Evolutionary conservation across 2,797 vertebrate species (phyloP).

Genomic region (Otolemur crassicaudatus): DNA sequence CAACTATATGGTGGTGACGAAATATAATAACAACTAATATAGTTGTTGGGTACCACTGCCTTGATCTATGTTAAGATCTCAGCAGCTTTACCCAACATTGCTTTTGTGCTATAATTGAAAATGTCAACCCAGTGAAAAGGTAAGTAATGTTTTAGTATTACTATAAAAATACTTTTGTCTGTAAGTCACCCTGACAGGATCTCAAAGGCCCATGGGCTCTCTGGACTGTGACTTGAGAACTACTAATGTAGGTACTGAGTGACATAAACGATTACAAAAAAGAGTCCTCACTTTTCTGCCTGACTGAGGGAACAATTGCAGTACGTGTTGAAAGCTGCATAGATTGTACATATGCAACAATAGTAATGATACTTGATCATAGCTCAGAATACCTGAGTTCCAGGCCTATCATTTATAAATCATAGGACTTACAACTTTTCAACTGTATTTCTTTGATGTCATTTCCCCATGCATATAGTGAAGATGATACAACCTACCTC

Average conservation of each 20-base stretch:
- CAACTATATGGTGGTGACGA: not conserved
- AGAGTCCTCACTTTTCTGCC: not conserved
- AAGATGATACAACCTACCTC: not conserved
- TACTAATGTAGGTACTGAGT: not conserved
- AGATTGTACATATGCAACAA: not conserved
- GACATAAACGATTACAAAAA: not conserved
- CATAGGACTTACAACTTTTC: not conserved
- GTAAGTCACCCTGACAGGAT: not conserved
- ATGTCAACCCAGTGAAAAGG: not conserved
- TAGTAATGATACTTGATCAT: not conserved
- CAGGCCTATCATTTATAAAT: not conserved
- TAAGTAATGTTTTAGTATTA: not conserved
- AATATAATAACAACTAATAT: not conserved
- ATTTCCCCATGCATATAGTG: not conserved
- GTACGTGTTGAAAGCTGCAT: not conserved
- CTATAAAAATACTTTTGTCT: not conserved
- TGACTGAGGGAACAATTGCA: not conserved
- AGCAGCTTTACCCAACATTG: not conserved
- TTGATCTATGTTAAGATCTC: not conserved
- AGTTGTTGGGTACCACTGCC: not conserved
- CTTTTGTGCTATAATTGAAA: not conserved
- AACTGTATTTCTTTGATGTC: not conserved
- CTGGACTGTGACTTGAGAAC: not conserved
- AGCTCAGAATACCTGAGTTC: not conserved
- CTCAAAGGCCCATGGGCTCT: not conserved